A percentile compares a stretch with the other conserved stretches of the same genome.
phyloP scores from a whole-genome alignment of 2,888 invertebrate genomes.

The Margaritifera margaritifera region DNA sequence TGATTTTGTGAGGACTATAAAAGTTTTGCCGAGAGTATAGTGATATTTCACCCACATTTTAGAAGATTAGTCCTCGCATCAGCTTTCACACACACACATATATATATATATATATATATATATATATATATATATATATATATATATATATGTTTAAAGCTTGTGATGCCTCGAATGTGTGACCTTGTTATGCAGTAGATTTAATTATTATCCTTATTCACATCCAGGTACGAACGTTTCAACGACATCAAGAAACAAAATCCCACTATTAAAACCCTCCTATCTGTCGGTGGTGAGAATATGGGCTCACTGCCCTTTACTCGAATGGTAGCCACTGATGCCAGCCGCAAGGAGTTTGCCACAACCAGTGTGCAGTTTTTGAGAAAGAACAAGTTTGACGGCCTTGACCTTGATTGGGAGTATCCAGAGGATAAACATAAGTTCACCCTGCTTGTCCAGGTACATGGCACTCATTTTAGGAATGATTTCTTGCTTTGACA shows the following conservation, averaged over 20 bases:
- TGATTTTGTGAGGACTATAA: too few species aligned
- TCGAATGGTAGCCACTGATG: constrained; percentile 55
- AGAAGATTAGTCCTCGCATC: too few species aligned
- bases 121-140: too few species aligned
- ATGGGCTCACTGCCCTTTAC: constrained; percentile 82
- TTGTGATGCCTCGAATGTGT: too few species aligned
- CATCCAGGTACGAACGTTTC: constrained; percentile 82
- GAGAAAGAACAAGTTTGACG: constrained; percentile 80
- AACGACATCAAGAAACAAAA: constrained; percentile 79
- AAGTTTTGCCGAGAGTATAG: too few species aligned
- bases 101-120: too few species aligned
- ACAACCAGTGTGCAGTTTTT: constrained; percentile 51
- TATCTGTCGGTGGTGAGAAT: constrained; percentile 95
- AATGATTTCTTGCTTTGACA: constrained; percentile 75
- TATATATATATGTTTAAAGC: too few species aligned
- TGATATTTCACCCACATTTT: too few species aligned
- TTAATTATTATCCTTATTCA: background rate
- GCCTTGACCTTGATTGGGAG: constrained; percentile 94
- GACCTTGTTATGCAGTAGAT: too few species aligned
- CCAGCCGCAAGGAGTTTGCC: constrained; percentile 59
- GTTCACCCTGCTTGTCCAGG: constrained; percentile 54
- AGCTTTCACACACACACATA: too few species aligned
- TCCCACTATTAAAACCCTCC: constrained; percentile 83
- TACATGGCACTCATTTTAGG: constrained; percentile 77
- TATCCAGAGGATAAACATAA: constrained; percentile 79